Percentiles rank a stretch among this genome's conserved stretches.
These are phyloP conservation scores for Pomacea maculata DNA, from an alignment of 1,140 invertebrate species.

Conservation along the genomic window DNA sequence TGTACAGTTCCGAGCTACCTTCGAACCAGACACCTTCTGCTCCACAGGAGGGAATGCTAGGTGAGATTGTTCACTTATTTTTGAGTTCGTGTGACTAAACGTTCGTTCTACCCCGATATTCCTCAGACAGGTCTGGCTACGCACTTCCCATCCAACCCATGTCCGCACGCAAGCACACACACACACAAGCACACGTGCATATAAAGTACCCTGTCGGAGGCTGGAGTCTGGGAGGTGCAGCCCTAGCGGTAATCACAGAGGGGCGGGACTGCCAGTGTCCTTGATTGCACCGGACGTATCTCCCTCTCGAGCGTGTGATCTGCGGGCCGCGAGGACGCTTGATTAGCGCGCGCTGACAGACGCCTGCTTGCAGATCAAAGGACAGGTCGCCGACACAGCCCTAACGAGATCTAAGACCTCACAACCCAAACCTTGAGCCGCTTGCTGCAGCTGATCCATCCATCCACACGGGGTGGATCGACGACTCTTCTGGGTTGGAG, in stretches of 20 bases:
- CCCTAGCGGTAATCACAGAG: conserved; percentile 9
- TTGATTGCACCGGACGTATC: not conserved
- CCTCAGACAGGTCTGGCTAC: not conserved
- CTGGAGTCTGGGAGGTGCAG: not conserved
- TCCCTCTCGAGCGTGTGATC: not conserved
- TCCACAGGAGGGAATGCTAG: too few species aligned
- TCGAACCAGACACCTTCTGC: too few species aligned
- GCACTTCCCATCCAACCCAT: not conserved
- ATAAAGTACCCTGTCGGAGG: not conserved
- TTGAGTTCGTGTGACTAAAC: too few species aligned
- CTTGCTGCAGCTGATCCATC: too few species aligned
- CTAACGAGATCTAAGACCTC: not conserved
- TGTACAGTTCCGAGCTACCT: too few species aligned
- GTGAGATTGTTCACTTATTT: too few species aligned
- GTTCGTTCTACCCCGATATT: too few species aligned
- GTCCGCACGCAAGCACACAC: not conserved
- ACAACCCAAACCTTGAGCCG: too few species aligned
- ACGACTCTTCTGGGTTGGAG: too few species aligned
- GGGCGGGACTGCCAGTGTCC: not conserved
- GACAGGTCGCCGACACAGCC: not conserved
- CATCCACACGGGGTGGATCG: too few species aligned
- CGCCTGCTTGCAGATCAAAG: not conserved
- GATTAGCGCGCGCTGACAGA: conserved; percentile 13
- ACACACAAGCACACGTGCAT: not conserved
- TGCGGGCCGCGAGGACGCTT: not conserved